phyloP scores from a whole-genome alignment of 1,140 invertebrate species.

The Lepidurus arcticus region DNA sequence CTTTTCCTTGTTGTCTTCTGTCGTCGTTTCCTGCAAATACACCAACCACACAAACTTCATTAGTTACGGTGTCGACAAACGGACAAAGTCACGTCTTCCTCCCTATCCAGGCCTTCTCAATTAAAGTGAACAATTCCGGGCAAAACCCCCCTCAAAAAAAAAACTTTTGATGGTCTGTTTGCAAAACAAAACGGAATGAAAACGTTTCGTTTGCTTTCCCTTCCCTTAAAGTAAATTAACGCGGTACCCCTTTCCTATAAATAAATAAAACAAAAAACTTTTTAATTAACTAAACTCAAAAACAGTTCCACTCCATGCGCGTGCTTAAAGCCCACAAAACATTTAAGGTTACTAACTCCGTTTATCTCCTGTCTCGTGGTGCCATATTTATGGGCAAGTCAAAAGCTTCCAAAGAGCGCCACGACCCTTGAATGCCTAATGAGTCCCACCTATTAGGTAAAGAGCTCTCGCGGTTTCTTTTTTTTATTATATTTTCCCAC shows the following conservation, averaged over 20 bases:
- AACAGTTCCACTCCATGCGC: not conserved
- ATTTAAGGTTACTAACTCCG: not conserved
- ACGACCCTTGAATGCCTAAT: conserved; percentile 5
- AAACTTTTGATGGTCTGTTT: not conserved
- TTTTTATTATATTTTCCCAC: not conserved
- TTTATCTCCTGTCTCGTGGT: not conserved
- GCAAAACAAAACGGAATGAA: too few relatives aligned
- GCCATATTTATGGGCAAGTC: conserved; percentile 3
- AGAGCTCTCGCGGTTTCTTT: not conserved
- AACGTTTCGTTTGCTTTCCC: too few relatives aligned
- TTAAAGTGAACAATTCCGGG: too few relatives aligned
- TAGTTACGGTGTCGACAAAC: conserved; percentile 20
- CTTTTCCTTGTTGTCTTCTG: conserved; percentile 31
- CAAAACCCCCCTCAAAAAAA: not conserved
- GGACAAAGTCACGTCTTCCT: not conserved
- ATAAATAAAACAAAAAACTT: too few relatives aligned
- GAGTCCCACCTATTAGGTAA: not conserved
- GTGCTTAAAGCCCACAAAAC: not conserved
- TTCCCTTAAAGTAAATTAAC: too few relatives aligned
- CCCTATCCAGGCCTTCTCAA: too few relatives aligned
- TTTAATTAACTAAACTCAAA: not conserved
- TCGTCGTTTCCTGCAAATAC: conserved; percentile 24
- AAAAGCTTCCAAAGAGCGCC: not conserved
- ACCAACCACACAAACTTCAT: not conserved
- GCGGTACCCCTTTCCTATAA: too few relatives aligned